Evolutionary conservation across 2,888 invertebrate species (phyloP).

Genomic region (Piscicola geometra): DNA sequence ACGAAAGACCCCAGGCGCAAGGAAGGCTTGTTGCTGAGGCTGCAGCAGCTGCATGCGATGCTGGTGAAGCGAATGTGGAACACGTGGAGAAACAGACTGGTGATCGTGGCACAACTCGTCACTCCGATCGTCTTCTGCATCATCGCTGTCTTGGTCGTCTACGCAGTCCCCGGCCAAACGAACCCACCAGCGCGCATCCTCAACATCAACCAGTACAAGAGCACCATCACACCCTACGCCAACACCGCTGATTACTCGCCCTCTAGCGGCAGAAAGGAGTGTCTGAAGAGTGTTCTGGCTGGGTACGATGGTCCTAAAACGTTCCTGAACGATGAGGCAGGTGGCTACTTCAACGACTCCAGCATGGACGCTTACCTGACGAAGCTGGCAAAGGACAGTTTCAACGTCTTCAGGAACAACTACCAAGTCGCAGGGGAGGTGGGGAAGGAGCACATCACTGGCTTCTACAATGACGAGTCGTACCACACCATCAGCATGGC

Average conservation of each 20-base stretch:
- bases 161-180: slow-evolving; percentile 52
- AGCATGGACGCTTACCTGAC: slow-evolving; percentile 41
- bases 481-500: slow-evolving; percentile 70
- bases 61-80: slow-evolving; percentile 46
- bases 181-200: slow-evolving; percentile 45
- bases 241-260: background rate
- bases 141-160: slow-evolving; percentile 62
- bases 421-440: slow-evolving; percentile 48
- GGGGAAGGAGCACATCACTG: slow-evolving; percentile 9
- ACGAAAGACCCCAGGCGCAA: background rate
- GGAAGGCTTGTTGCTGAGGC: slow-evolving; percentile 46
- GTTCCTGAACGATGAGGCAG: background rate
- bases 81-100: slow-evolving; percentile 53
- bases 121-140: slow-evolving; percentile 66
- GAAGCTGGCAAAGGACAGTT: slow-evolving; percentile 46
- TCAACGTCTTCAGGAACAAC: slow-evolving; percentile 52
- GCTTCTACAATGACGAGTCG: slow-evolving; percentile 75
- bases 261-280: background rate
- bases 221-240: slow-evolving; percentile 39
- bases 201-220: slow-evolving; percentile 40
- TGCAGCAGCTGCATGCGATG: slow-evolving; percentile 45
- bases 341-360: background rate
- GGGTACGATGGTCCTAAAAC: no score
- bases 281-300: background rate
- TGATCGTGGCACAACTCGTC: slow-evolving; percentile 61